Evolutionary conservation across 2,888 invertebrate species (phyloP).

Genomic region (Nephrotoma guestfalica): DNA sequence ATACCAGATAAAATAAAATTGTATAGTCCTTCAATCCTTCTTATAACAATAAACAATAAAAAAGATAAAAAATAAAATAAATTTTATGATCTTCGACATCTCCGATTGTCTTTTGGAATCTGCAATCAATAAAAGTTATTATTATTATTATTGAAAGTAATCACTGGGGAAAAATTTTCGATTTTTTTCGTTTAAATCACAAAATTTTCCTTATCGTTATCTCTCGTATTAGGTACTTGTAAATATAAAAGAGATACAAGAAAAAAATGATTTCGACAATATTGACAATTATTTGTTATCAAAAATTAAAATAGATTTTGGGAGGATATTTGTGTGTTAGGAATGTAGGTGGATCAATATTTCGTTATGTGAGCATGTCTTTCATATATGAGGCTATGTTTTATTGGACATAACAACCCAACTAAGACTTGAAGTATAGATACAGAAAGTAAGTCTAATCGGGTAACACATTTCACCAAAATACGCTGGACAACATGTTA

Average conservation of each 20-base stretch:
- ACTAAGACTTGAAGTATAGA: too few species aligned
- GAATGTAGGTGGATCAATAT: neutral
- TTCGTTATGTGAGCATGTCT: neutral
- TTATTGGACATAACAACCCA: too few species aligned
- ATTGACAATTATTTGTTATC: neutral
- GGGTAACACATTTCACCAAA: too few species aligned
- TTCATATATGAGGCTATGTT: neutral
- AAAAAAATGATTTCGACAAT: neutral
- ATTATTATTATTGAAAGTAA: neutral
- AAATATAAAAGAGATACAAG: neutral
- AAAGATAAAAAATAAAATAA: neutral
- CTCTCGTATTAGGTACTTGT: neutral
- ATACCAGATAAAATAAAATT: neutral
- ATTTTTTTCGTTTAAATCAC: neutral
- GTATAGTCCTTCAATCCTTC: neutral
- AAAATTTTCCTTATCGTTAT: neutral
- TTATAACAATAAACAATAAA: neutral
- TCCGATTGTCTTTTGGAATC: neutral
- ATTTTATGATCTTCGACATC: neutral
- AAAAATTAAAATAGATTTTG: neutral
- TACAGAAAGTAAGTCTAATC: too few species aligned
- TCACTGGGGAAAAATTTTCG: neutral
- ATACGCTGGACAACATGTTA: too few species aligned
- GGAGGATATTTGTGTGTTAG: neutral
- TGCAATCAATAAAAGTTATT: neutral